Percentiles rank a stretch among this genome's conserved stretches.
phyloP scores from a whole-genome alignment of 1,140 invertebrate genomes.

The Drosophila nigromelanica region DNA sequence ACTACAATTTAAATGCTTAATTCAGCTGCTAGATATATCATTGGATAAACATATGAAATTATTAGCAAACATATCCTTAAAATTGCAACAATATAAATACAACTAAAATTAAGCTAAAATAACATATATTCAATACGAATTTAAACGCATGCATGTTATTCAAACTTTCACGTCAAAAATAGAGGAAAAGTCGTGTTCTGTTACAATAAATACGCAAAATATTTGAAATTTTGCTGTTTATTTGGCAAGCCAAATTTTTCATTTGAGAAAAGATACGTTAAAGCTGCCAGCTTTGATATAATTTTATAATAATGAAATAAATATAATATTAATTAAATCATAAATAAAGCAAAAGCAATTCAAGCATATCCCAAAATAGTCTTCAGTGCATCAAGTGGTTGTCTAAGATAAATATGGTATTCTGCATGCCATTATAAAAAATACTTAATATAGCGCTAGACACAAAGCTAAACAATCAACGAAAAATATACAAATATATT shows the following conservation, averaged over 20 bases:
- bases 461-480: slow-evolving; percentile 76
- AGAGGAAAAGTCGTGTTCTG: slow-evolving; percentile 13
- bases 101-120: slow-evolving; percentile 35
- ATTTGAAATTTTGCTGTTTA: slow-evolving; percentile 18
- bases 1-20: slow-evolving; percentile 52
- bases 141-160: slow-evolving; percentile 45
- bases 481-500: slow-evolving; percentile 64
- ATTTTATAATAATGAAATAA: slow-evolving; percentile 45
- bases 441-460: slow-evolving; percentile 31
- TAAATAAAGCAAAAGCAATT: slow-evolving; percentile 62
- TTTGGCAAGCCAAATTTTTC: slow-evolving; percentile 17
- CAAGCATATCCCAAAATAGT: slow-evolving; percentile 81
- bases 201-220: background rate
- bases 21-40: slow-evolving; percentile 11
- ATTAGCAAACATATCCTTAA: slow-evolving; percentile 53
- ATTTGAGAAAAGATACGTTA: slow-evolving; percentile 9
- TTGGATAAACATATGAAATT: slow-evolving; percentile 25
- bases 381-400: slow-evolving; percentile 75
- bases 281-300: slow-evolving; percentile 63
- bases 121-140: slow-evolving; percentile 50
- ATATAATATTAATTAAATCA: background rate
- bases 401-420: slow-evolving; percentile 60
- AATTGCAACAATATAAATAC: slow-evolving; percentile 18
- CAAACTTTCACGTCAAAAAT: slow-evolving; percentile 10
- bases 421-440: slow-evolving; percentile 31